Conservation (phyloP, 2,888 invertebrate genomes). For the Zeuzera pyrina region DNA sequence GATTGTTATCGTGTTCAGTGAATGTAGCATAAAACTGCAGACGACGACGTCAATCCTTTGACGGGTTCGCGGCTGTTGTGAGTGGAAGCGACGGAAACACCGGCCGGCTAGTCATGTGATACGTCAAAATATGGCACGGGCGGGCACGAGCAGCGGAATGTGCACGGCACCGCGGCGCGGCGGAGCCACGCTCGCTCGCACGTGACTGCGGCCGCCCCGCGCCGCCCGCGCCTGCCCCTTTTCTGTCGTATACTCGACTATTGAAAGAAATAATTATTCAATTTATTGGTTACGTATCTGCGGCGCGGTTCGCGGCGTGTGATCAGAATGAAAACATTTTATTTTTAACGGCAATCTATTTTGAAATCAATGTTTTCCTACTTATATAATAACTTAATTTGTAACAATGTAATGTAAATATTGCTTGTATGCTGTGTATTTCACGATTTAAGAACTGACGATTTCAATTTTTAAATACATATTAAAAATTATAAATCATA, state of each 20-base stretch:
- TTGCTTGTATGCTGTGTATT: too few species aligned
- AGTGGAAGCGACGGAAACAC: slow-evolving; percentile 18
- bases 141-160: slow-evolving; percentile 33
- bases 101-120: slow-evolving; percentile 54
- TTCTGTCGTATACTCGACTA: slow-evolving; percentile 18
- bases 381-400: too few species aligned
- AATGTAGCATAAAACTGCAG: slow-evolving; percentile 20
- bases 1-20: slow-evolving; percentile 31
- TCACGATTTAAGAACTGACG: too few species aligned
- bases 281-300: too few species aligned
- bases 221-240: slow-evolving; percentile 11
- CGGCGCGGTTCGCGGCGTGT: too few species aligned
- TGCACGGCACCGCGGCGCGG: slow-evolving; percentile 14
- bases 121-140: slow-evolving; percentile 47
- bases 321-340: too few species aligned
- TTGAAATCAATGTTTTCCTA: too few species aligned
- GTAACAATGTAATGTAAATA: too few species aligned
- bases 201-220: slow-evolving; percentile 33
- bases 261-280: slow-evolving; percentile 12
- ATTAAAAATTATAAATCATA: too few species aligned
- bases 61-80: slow-evolving; percentile 36
- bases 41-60: slow-evolving; percentile 25
- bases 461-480: too few species aligned
- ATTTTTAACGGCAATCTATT: too few species aligned
- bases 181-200: slow-evolving; percentile 41